phyloP scores from a whole-genome alignment of 2,113 vertebrate species.

The Crotalus viridis region DNA sequence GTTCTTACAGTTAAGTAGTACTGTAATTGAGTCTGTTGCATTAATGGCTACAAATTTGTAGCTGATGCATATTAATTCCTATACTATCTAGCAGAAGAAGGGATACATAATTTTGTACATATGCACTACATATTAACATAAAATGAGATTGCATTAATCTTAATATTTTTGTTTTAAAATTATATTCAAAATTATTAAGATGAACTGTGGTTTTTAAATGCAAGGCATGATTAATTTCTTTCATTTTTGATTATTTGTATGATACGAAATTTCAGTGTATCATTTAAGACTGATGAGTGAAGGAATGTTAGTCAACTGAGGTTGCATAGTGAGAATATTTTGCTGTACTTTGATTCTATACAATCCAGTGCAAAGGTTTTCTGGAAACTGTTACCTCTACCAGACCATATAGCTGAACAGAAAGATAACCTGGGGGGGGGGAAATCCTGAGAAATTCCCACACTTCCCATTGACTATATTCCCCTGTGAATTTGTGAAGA shows the following conservation, averaged over 20 bases:
- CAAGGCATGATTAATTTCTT: background rate
- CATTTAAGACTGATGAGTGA: background rate
- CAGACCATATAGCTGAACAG: background rate
- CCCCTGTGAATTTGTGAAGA: background rate
- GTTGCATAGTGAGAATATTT: background rate
- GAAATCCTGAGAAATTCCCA: slow-evolving; percentile 3
- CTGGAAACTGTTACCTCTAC: background rate
- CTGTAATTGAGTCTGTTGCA: background rate
- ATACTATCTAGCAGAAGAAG: background rate
- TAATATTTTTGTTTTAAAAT: background rate
- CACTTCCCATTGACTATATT: background rate
- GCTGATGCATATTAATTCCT: background rate
- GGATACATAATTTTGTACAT: background rate
- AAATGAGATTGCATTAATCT: slow-evolving; percentile 21
- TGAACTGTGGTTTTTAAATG: background rate
- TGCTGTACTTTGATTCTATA: background rate
- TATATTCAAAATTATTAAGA: background rate
- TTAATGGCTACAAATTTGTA: slow-evolving; percentile 7
- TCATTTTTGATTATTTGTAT: background rate
- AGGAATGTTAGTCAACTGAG: background rate
- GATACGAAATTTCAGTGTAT: too few species aligned
- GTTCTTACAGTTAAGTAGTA: background rate
- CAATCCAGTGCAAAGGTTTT: background rate
- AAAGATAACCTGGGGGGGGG: background rate
- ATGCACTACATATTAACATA: background rate